These are phyloP conservation scores for Umimayanthus kanabou DNA, from an alignment of 92 coral and sea anemone species.

Conservation along the genomic window DNA sequence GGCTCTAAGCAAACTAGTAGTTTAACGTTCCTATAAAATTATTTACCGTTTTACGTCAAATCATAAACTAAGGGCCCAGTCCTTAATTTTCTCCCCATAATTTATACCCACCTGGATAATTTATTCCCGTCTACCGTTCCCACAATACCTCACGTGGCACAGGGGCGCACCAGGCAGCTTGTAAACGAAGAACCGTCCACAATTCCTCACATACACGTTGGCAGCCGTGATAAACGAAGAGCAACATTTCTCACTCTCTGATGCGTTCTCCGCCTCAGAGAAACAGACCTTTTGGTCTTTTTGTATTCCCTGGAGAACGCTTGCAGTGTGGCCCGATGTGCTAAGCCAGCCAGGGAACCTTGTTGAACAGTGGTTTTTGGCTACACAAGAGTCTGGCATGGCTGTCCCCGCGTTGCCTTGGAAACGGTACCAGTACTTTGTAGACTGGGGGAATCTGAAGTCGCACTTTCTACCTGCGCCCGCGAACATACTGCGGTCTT, in stretches of 20 bases:
- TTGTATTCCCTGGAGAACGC: background rate
- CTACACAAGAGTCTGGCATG: conserved; percentile 45
- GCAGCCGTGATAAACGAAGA: background rate
- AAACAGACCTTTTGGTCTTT: conserved; percentile 29
- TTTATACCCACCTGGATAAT: background rate
- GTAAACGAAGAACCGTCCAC: conserved; percentile 38
- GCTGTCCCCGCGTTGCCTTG: conserved; percentile 39
- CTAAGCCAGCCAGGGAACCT: conserved; percentile 32
- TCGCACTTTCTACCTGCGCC: conserved; percentile 21
- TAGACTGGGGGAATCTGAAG: conserved; percentile 16
- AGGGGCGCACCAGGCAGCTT: conserved; percentile 18
- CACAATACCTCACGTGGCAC: conserved; percentile 39
- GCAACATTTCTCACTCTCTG: conserved; percentile 23
- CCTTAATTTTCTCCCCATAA: background rate
- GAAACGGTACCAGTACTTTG: conserved; percentile 44
- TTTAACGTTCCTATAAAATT: too few relatives aligned
- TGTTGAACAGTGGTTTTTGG: conserved; percentile 28
- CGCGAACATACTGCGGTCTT: conserved; percentile 25
- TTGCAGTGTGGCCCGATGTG: conserved; percentile 3
- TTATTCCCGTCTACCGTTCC: conserved; percentile 24
- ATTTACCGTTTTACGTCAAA: too few relatives aligned
- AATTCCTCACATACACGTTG: conserved; percentile 8
- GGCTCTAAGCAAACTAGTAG: background rate
- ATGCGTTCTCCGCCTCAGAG: conserved; percentile 8
- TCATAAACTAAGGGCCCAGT: too few relatives aligned